phyloP scores from a whole-genome alignment of 2,113 vertebrate species.

The Campylomormyrus numenius region DNA sequence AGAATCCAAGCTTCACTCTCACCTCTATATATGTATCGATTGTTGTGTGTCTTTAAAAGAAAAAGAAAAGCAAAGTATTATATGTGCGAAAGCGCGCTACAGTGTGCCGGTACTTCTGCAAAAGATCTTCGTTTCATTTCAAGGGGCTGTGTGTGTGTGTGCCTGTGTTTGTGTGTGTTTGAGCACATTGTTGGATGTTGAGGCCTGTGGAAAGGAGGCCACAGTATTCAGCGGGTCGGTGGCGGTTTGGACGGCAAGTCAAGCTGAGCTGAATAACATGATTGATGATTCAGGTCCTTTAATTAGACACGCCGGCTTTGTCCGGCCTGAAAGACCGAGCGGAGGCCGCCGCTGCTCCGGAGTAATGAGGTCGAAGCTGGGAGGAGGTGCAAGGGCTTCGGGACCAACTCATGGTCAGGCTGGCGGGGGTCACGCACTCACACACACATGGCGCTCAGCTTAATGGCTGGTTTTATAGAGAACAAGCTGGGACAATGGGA shows the following conservation, averaged over 20 bases:
- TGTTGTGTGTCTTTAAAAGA: background rate
- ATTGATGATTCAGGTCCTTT: constrained; percentile 43
- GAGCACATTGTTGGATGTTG: background rate
- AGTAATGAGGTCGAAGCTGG: constrained; percentile 28
- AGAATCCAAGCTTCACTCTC: background rate
- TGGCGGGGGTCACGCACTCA: background rate
- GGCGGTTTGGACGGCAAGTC: background rate
- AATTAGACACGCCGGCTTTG: constrained; percentile 36
- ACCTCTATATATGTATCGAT: background rate
- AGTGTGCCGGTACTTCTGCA: background rate
- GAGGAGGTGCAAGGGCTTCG: background rate
- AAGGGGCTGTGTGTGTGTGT: background rate
- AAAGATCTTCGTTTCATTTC: background rate
- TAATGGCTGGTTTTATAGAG: background rate
- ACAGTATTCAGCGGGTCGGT: background rate
- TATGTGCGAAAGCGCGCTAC: background rate
- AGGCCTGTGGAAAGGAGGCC: background rate
- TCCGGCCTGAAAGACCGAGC: constrained; percentile 25
- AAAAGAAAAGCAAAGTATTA: background rate
- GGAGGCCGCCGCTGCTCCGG: background rate
- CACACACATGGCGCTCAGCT: background rate
- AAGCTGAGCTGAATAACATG: constrained; percentile 28
- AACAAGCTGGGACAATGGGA: background rate
- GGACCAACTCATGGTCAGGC: background rate
- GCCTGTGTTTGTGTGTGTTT: background rate